Evolutionary conservation across 2,888 invertebrate species (phyloP), one percentile per base, ranked within the genome.

Genomic region (Dicyrtomina minuta): DNA sequence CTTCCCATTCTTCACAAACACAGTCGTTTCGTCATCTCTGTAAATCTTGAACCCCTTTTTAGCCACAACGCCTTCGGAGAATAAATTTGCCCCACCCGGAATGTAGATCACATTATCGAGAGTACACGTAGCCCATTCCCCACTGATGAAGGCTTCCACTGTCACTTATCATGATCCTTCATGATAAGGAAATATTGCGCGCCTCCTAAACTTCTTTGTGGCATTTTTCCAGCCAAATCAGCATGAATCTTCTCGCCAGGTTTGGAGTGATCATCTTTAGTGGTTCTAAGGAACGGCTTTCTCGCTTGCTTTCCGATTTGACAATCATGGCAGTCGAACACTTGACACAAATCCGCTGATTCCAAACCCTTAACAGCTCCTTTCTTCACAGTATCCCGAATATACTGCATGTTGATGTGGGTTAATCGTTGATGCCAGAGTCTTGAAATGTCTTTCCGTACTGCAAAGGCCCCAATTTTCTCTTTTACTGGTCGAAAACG

Each of bases 361-460:
- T 39, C 2, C 4, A 74, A 15, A n/a, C 74, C 74, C 0, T 0
- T 41, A 13, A 55, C 70, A n/a, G n/a, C n/a, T n/a, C n/a, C n/a
- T n/a, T n/a, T n/a, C n/a, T n/a, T n/a, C n/a, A n/a, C n/a, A n/a
- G n/a, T n/a, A n/a, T n/a, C n/a, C n/a, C n/a, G n/a, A n/a, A n/a
- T n/a, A n/a, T n/a, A n/a, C n/a, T n/a, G n/a, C n/a, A n/a, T n/a
- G n/a, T n/a, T n/a, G n/a, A n/a, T n/a, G n/a, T n/a, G n/a, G n/a
- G n/a, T n/a, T n/a, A 71, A 33, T 12, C 72, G 26, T 1, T 70
- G n/a, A 43, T 71, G 71, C 66, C 66, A 67, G 17, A 46, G 49
- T 20, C 15, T 46, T 5, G 62, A 13, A 17, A 13, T 24, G 8
- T 49, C 26, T 15, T 10, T 26, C 20, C 2, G 6, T 10, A 1